Evolutionary conservation across 2,113 vertebrate species (phyloP).

Genomic region (Thermophis baileyi): DNA sequence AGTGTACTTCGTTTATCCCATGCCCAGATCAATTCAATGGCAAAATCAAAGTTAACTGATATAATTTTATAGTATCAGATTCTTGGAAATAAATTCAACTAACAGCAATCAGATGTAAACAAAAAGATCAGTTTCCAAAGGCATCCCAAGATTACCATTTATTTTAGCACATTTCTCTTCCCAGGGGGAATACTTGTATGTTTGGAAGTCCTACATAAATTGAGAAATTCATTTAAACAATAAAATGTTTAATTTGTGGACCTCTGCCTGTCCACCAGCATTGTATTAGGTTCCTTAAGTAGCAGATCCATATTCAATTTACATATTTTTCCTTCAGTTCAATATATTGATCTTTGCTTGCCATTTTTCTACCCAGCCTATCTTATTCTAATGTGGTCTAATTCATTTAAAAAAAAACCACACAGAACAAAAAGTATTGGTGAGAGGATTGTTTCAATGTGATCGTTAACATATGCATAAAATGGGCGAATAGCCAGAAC

Average conservation of each 20-base stretch:
- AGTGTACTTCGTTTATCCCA: not conserved
- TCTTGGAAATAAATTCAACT: not conserved
- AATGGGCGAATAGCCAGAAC: not conserved
- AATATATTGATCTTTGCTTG: not conserved
- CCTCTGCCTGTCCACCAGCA: too few relatives aligned
- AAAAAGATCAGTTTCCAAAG: not conserved
- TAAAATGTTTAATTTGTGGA: not conserved
- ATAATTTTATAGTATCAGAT: not conserved
- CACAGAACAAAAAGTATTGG: not conserved
- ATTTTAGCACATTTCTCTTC: not conserved
- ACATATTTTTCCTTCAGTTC: not conserved
- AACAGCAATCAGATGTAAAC: not conserved
- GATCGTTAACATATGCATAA: not conserved
- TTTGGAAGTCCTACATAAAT: not conserved
- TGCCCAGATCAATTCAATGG: not conserved
- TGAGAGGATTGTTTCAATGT: not conserved
- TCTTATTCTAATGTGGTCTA: not conserved
- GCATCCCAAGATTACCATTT: not conserved
- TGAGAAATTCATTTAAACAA: not conserved
- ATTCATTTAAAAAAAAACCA: not conserved
- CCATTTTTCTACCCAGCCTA: not conserved
- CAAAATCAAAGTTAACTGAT: rapidly evolving
- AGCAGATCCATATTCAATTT: not conserved
- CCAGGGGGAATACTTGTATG: not conserved
- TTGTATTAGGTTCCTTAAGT: not conserved